A percentile compares a stretch with the other conserved stretches of the same genome.
Evolutionary conservation across 2,797 vertebrate genomes (phyloP).

Genomic region (Acanthopagrus latus): DNA sequence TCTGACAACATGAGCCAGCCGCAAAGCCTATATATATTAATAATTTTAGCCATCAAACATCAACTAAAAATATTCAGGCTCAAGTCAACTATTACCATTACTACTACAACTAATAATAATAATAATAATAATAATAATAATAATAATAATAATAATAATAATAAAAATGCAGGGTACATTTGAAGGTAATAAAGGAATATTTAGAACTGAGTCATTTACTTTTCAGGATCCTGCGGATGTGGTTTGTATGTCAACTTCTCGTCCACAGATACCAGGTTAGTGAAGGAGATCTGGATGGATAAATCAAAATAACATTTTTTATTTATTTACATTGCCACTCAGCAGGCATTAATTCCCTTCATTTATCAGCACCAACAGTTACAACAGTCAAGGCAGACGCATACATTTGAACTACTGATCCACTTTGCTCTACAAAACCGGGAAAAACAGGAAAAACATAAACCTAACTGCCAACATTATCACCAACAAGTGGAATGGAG

Average conservation of each 20-base stretch:
- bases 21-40: no score
- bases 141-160: not conserved
- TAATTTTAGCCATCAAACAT: no score
- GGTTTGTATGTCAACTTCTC: slow-evolving; percentile 96
- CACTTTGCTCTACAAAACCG: not conserved
- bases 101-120: not conserved
- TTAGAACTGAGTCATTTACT: slow-evolving; percentile 79
- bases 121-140: not conserved
- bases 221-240: slow-evolving; percentile 93
- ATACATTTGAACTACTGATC: not conserved
- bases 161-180: not conserved
- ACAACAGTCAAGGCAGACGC: not conserved
- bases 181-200: slow-evolving; percentile 2
- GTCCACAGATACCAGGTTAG: slow-evolving; percentile 97
- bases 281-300: slow-evolving; percentile 92
- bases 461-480: not conserved
- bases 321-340: not conserved
- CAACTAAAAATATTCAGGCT: not conserved
- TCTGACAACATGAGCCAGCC: not conserved
- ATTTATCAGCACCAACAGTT: not conserved
- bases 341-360: not conserved
- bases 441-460: not conserved
- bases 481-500: not conserved
- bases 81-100: no score
- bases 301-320: not conserved